Evolutionary conservation across 2,888 invertebrate genomes (phyloP), one percentile per base, ranked within the genome.

Genomic region (Mythimna lalbum): DNA sequence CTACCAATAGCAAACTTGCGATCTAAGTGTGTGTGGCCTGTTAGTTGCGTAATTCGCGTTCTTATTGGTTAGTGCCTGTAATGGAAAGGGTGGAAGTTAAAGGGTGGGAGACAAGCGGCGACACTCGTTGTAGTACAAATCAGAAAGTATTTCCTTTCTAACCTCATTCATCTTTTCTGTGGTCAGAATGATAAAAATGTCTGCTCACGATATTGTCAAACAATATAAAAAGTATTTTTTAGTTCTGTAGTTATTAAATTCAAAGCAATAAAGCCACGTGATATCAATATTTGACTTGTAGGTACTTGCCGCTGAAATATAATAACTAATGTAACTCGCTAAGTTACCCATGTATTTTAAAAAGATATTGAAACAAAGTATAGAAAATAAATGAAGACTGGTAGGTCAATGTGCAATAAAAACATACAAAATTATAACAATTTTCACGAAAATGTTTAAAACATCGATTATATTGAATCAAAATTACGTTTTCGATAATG

Each of bases 321-420:
- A 62, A 64, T 1, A 14, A 43, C 17, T 33, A 53, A 23, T 43
- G 61, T 65, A 64, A 62, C 56, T 62, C 47, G n/a, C 53, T 53
- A 57, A 33, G 63, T 67, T 78, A 81, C 63, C 62, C 31, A 19
- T 65, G 17, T 49, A 49, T 47, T 33, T 47, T 50, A 55, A 61
- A 50, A 43, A 21, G 0, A 49, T 56, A 57, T 56, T 53, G 47
- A 76, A 43, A 76, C 59, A 55, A 64, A 65, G n/a, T 66, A 33
- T 69, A 59, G 55, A 59, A 67, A 55, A 55, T 47, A 76, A 60
- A 65, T 36, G 53, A 78, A 79, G 78, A 79, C 78, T 82, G 78
- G 65, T 76, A 81, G 39, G 79, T 82, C 73, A 67, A 57, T 43
- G 82, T 82, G 78, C 78, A 79, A 79, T 79, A 81, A 78, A 55